Base-by-base conservation (phyloP, 2,888 invertebrate species). In the Chelonus formosanus region DNA sequence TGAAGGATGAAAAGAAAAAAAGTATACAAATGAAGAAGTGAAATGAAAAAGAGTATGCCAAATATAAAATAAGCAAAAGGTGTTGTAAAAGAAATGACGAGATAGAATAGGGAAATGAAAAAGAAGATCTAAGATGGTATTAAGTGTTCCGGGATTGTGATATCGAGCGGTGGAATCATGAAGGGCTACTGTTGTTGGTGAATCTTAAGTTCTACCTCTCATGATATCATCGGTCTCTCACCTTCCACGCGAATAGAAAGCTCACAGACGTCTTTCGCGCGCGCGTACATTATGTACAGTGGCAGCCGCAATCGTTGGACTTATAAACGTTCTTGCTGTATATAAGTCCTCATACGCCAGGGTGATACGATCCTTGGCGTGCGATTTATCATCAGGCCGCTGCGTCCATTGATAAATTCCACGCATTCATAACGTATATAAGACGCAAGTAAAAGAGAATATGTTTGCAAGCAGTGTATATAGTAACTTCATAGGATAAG, bases 401-500 rank as follows among this genome's bases (percentile, higher is more conserved):
- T 43, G 58, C 76, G 77, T 80, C 80, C 82, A 82, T 82, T 82
- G 82, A 82, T 82, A 82, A 82, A 82, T 82, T 81, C 81, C 79
- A 76, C 74, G 76, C 80, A 80, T 82, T 81, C 81, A 78, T 79
- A 80, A 80, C 73, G 75, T 73, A 71, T 67, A 59, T 54, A 60
- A 20, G 52, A 44, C 40, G 48, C 6, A 31, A 10, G 52, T 35
- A 20, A 64, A 35, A 54, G 7, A 44, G 45, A 35, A 52, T 43
- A 61, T 20, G 35, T 10, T 31, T 48, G 50, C 50, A 50, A 20
- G 8, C 20, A 31, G 48, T 48, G 34, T 61, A n/a, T n/a, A n/a
- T n/a, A n/a, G 34, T 52, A 52, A 52, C 50, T 47, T 10, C 34
- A 52, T 57, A 52, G 63, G 70, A 66, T 71, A 74, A 69, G 78